These are phyloP conservation scores for Sclerodermus sp. DNA, from an alignment of 2,888 invertebrate species.

Conservation along the genomic window DNA sequence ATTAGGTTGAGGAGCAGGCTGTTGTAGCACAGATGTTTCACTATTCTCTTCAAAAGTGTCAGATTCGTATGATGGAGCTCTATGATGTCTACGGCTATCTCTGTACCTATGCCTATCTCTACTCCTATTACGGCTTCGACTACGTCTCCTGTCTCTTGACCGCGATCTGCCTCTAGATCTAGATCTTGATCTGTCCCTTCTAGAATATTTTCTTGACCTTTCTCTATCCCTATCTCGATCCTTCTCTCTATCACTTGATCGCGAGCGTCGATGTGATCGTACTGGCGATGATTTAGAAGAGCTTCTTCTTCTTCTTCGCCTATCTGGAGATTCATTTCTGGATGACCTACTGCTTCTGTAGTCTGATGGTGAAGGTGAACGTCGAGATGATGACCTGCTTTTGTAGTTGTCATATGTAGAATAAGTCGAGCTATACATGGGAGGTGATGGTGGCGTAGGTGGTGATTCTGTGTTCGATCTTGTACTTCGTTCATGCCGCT, in stretches of 20 bases:
- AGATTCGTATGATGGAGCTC: constrained; percentile 47
- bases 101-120: constrained; percentile 40
- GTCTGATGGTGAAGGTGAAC: constrained; percentile 38
- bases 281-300: constrained; percentile 40
- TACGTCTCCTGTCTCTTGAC: constrained; percentile 43
- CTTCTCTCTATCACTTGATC: constrained; percentile 22
- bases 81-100: constrained; percentile 40
- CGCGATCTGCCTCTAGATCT: constrained; percentile 40
- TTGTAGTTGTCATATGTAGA: constrained; percentile 42
- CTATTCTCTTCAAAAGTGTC: constrained; percentile 35
- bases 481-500: constrained; percentile 60
- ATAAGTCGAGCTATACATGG: constrained; percentile 42
- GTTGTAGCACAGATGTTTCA: constrained; percentile 22
- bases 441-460: constrained; percentile 49
- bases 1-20: constrained; percentile 58
- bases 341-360: constrained; percentile 34
- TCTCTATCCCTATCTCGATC: constrained; percentile 16
- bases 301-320: constrained; percentile 44
- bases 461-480: constrained; percentile 44
- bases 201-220: constrained; percentile 27
- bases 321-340: constrained; percentile 44
- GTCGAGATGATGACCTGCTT: constrained; percentile 37
- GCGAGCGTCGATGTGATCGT: constrained; percentile 37
- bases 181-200: constrained; percentile 33
- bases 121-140: constrained; percentile 49